phyloP scores from a whole-genome alignment of 2,113 vertebrate genomes.

The Vireo altiloquus region DNA sequence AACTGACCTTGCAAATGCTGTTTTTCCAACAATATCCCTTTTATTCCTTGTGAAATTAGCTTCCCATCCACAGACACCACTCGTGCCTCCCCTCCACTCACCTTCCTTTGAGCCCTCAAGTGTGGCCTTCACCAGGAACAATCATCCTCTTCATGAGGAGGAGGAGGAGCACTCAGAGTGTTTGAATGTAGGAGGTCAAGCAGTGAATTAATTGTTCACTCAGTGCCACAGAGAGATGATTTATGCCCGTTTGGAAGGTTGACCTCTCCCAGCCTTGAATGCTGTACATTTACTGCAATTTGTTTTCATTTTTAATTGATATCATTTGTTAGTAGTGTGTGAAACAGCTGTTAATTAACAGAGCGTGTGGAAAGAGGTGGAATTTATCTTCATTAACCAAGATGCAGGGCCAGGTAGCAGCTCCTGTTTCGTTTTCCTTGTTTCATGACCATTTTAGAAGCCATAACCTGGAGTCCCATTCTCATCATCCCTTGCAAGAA shows the following conservation, averaged over 20 bases:
- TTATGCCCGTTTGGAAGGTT: background rate
- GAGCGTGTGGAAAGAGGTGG: background rate
- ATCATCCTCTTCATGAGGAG: background rate
- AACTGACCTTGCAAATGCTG: background rate
- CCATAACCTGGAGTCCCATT: background rate
- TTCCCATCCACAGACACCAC: background rate
- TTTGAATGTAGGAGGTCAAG: background rate
- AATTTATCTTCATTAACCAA: slow-evolving; percentile 30
- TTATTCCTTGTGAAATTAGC: background rate
- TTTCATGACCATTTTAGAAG: background rate
- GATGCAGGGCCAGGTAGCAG: background rate
- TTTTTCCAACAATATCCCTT: background rate
- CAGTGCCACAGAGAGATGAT: background rate
- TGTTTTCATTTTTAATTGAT: slow-evolving; percentile 7
- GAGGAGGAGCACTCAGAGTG: background rate
- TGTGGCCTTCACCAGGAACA: background rate
- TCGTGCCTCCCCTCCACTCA: background rate
- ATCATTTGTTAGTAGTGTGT: background rate
- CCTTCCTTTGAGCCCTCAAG: background rate
- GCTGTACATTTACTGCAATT: background rate
- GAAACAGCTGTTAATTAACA: slow-evolving; percentile 24
- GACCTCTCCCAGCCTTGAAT: background rate
- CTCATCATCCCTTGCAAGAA: background rate
- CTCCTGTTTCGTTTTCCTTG: background rate
- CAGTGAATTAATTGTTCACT: background rate